Percentiles rank a stretch among this genome's conserved stretches.
Conservation (phyloP, 2,797 vertebrate species). For the Loriculus beryllinus region DNA sequence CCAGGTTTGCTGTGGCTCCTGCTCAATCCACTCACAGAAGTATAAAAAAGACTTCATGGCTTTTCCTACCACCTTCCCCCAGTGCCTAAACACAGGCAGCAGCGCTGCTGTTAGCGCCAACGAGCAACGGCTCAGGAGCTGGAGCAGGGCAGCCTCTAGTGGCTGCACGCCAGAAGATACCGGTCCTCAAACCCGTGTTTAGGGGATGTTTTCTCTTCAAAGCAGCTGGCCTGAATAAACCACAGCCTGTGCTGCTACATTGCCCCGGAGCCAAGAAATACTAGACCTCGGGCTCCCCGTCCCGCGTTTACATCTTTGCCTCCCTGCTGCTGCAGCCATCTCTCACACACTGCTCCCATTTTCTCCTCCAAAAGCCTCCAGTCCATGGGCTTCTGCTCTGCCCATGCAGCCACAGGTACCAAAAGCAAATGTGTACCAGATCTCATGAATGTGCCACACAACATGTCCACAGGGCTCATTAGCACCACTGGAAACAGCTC, state of each 20-base stretch:
- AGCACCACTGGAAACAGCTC: not conserved
- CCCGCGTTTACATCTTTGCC: not conserved
- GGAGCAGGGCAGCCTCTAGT: slow-evolving; percentile 60
- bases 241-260: not conserved
- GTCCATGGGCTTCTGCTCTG: not conserved
- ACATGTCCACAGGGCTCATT: not conserved
- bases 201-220: not conserved
- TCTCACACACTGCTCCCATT: not conserved
- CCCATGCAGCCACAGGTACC: not conserved
- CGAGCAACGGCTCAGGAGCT: not conserved
- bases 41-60: not conserved
- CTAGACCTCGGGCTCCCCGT: not conserved
- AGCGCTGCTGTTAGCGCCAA: not conserved
- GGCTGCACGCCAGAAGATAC: slow-evolving; percentile 36
- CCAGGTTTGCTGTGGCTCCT: not conserved
- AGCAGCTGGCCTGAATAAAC: not conserved
- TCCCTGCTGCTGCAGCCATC: not conserved
- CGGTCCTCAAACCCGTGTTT: accelerated
- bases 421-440: accelerated
- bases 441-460: accelerated
- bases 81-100: not conserved
- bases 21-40: not conserved
- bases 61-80: not conserved
- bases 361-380: not conserved
- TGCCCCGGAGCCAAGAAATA: not conserved